Percentiles rank a stretch among this genome's conserved stretches.
phyloP scores from a whole-genome alignment of 2,888 invertebrate species.

The Macaria liturata region DNA sequence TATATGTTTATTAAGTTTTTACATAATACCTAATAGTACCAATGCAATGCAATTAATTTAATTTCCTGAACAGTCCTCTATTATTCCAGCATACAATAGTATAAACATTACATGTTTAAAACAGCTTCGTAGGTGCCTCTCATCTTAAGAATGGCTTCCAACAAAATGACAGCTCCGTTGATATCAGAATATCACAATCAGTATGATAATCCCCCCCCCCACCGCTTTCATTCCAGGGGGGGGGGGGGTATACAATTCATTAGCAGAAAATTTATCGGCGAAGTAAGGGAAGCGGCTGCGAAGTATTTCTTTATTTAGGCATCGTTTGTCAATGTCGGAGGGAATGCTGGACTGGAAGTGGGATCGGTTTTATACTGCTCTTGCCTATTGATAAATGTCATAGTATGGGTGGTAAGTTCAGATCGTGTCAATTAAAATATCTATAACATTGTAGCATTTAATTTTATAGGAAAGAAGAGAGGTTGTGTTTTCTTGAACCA shows the following conservation, averaged over 20 bases:
- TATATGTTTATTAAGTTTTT: too few relatives aligned
- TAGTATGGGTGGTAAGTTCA: too few relatives aligned
- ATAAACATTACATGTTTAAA: too few relatives aligned
- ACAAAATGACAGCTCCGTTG: slow-evolving; percentile 24
- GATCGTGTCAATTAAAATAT: too few relatives aligned
- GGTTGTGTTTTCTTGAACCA: too few relatives aligned
- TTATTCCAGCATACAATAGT: too few relatives aligned
- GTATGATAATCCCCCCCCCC: background rate
- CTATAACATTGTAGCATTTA: too few relatives aligned
- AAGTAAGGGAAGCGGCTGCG: slow-evolving; percentile 33
- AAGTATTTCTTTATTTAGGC: slow-evolving; percentile 47
- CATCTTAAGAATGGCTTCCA: slow-evolving; percentile 5
- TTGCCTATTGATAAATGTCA: too few relatives aligned
- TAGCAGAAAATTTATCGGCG: slow-evolving; percentile 39
- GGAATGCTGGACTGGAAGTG: slow-evolving; percentile 24
- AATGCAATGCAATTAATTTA: too few relatives aligned
- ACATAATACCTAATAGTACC: too few relatives aligned
- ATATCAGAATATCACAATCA: slow-evolving; percentile 17
- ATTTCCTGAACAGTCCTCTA: too few relatives aligned
- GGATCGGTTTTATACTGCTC: background rate
- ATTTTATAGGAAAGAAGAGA: too few relatives aligned
- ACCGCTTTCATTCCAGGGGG: background rate
- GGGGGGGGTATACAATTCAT: slow-evolving; percentile 27
- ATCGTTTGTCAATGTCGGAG: slow-evolving; percentile 47
- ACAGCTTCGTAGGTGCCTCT: background rate